Evolutionary conservation across 2,797 vertebrate genomes (phyloP).

Genomic region (Sebastiscus albofasciatus): DNA sequence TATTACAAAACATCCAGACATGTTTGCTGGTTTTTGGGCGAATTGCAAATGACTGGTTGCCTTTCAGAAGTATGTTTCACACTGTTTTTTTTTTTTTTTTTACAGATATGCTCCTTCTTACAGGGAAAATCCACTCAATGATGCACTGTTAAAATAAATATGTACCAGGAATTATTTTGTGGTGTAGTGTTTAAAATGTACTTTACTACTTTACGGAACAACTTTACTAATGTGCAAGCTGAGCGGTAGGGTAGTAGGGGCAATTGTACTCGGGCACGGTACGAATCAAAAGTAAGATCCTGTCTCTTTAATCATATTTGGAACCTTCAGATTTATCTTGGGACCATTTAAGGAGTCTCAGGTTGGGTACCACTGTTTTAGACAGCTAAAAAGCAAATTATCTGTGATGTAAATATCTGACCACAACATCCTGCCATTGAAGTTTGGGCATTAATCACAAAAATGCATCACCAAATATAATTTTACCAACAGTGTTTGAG

Average conservation of each 20-base stretch:
- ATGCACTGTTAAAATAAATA: not conserved
- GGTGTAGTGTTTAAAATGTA: not conserved
- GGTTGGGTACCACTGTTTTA: not conserved
- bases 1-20: constrained; percentile 42
- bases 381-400: not conserved
- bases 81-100: not conserved
- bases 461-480: not conserved
- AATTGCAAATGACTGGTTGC: constrained; percentile 55
- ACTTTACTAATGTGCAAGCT: too few species aligned
- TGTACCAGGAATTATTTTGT: not conserved
- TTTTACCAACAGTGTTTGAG: not conserved
- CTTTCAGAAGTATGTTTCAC: constrained; percentile 57
- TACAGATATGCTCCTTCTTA: constrained; percentile 19
- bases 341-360: not conserved
- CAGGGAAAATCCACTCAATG: constrained; percentile 31
- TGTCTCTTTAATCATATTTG: not conserved
- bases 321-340: not conserved
- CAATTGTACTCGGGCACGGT: not conserved
- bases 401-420: not conserved
- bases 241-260: too few species aligned
- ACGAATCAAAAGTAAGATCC: too few species aligned
- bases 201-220: not conserved
- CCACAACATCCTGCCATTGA: not conserved
- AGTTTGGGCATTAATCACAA: not conserved
- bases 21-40: constrained; percentile 38